Evolutionary conservation across 2,888 invertebrate genomes (phyloP).

Genomic region (Agriopis aurantiaria): DNA sequence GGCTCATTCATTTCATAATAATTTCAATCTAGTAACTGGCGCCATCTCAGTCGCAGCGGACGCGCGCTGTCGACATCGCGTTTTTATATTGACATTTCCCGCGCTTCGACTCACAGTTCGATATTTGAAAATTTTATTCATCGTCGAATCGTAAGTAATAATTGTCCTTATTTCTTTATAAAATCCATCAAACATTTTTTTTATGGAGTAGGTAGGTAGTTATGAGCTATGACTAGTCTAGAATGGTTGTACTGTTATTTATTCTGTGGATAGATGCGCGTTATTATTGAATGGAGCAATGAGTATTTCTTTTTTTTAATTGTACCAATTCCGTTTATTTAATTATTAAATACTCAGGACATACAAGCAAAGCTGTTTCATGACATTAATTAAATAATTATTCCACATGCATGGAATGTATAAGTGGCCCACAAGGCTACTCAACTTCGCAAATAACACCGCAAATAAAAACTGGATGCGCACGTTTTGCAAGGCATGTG

Average conservation of each 20-base stretch:
- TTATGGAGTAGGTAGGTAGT: neutral
- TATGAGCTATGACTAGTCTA: neutral
- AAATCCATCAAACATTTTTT: neutral
- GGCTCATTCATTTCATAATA: slow-evolving; percentile 2
- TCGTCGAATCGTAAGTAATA: slow-evolving; percentile 6
- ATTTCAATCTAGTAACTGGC: slow-evolving; percentile 57
- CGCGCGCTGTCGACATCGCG: slow-evolving; percentile 48
- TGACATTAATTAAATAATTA: too few species aligned
- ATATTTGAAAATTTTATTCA: slow-evolving; percentile 27
- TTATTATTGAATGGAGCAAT: neutral
- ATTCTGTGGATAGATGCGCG: neutral
- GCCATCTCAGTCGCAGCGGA: slow-evolving; percentile 54
- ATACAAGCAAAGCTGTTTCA: too few species aligned
- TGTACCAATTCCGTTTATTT: neutral
- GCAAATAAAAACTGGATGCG: too few species aligned
- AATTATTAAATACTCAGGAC: too few species aligned
- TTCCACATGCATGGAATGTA: too few species aligned
- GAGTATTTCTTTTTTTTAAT: neutral
- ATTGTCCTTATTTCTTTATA: neutral
- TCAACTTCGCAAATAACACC: too few species aligned
- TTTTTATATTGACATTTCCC: slow-evolving; percentile 49
- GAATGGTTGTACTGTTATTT: neutral
- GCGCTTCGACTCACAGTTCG: slow-evolving; percentile 12
- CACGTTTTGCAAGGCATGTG: too few species aligned
- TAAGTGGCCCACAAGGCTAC: too few species aligned